Percentiles rank a stretch among this genome's conserved stretches.
Conservation (phyloP, 2,113 vertebrate species). For the Syngnathoides biaculeatus region DNA sequence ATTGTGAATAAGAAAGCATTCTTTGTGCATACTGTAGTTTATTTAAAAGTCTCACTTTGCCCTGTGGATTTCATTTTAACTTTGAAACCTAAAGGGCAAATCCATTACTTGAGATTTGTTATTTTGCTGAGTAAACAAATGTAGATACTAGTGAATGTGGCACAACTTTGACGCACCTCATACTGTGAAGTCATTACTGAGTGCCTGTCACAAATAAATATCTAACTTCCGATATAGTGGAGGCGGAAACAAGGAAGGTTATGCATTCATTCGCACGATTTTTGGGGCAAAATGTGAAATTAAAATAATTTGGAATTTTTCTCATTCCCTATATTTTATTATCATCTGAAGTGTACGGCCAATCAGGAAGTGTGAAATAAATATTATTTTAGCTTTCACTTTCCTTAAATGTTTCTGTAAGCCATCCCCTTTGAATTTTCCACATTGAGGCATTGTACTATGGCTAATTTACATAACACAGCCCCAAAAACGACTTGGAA, state of each 20-base stretch:
- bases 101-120: slow-evolving; percentile 18
- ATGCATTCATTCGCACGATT: not conserved
- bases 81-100: slow-evolving; percentile 15
- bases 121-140: slow-evolving; percentile 47
- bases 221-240: slow-evolving; percentile 3
- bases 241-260: not conserved
- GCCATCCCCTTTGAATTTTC: not conserved
- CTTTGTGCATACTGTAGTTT: slow-evolving; percentile 9
- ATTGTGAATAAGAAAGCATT: slow-evolving; percentile 24
- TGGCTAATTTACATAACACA: not conserved
- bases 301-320: not conserved
- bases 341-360: no score
- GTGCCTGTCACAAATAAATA: slow-evolving; percentile 3
- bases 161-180: slow-evolving; percentile 27
- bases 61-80: slow-evolving; percentile 3
- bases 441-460: not conserved
- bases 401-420: not conserved
- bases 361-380: no score
- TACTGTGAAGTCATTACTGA: slow-evolving; percentile 26
- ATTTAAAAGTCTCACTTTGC: not conserved
- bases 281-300: not conserved
- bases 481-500: not conserved
- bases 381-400: no score
- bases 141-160: slow-evolving; percentile 17
- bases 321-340: not conserved